Evolutionary conservation across 2,113 vertebrate genomes (phyloP), one percentile per base, ranked within the genome.

Genomic region (Dromas ardeola): DNA sequence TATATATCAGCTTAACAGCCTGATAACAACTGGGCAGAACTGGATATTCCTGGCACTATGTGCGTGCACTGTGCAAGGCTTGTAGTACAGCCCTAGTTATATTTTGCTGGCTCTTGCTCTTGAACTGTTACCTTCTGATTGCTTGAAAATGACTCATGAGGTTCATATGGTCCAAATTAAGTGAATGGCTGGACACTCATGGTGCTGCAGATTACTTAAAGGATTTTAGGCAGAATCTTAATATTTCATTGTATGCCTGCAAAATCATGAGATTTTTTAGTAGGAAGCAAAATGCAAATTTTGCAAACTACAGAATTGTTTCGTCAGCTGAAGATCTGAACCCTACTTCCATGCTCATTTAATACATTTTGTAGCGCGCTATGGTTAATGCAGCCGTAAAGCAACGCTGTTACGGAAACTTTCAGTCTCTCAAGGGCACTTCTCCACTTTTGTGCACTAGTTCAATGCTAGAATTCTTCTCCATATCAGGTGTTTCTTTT

Each of bases 11-110:
- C 78, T 94, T 96, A 95, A 93, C 89, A 94, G 81, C 86, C 66
- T 96, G 91, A 85, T 85, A 97, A 94, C 84, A 95, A 95, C 96
- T 93, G 93, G 61, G 38, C 83, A 94, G 81, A 50, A 62, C 36
- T 66, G 50, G 71, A 62, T 95, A 95, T 95, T 94, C 70, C 88
- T 95, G 94, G 86, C 86, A 93, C 84, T 61, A 74, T 29, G 42
- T 45, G 62, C 3, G 2, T 70, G 36, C 9, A 80, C n/a, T 23
- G 21, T 73, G 53, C 32, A 70, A 80, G 58, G 77, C 66, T 58
- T 56, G 50, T 23, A 69, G 49, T n/a, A 58, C 1, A 3, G 66
- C 58, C 65, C 42, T 66, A 88, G 63, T 32, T 91, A 6, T 74
- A 19, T 76, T 91, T 95, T 89, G 29, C 82, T 34, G 43, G 38